Base-by-base conservation (phyloP, 1,140 invertebrate species). In the Drosophila kepulauana region DNA sequence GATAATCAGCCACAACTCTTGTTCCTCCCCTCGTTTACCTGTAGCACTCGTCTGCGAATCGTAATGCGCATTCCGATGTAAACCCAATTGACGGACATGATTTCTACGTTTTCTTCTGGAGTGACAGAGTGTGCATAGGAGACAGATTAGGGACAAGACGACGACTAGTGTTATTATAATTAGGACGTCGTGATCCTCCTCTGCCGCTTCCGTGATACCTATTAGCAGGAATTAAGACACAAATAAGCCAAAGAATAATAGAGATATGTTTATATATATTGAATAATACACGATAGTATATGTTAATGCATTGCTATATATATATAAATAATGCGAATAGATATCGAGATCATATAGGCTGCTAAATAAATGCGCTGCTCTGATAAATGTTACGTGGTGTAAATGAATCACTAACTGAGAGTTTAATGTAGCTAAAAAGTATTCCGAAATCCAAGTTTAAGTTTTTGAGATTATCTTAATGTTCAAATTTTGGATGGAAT, bases 161-260 rank as follows among this genome's bases (percentile, higher is more conserved):
- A 92, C 93, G 91, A 92, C 91, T 73, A 93, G 87, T 78, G 92
- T 91, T 91, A 91, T 91, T 82, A 93, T 93, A 82, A 93, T 93
- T 84, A 94, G 92, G 90, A 93, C 78, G 76, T 93, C 93, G 93
- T 93, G 92, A 92, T 93, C 93, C 87, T 93, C 93, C 82, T 93
- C 91, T 68, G 93, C 93, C 68, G 91, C 92, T 84, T 93, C 92
- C 88, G 92, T 87, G 78, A 78, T 88, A 92, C 94, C 94, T 94
- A 54, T 45, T 72, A 16, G 41, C 15, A 33, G 38, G 5, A 30
- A 77, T 49, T 10, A 7, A 63, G 7, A 33, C 28, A 35, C 59
- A 48, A 68, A 54, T 68, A 79, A 70, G 75, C 28, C 59, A 79
- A 13, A 70, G 8, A 45, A 49, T 1, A 43, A 13, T 52, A 15